Evolutionary conservation across 2,797 vertebrate genomes (phyloP), one percentile per base, ranked within the genome.

Genomic region (Falco peregrinus): DNA sequence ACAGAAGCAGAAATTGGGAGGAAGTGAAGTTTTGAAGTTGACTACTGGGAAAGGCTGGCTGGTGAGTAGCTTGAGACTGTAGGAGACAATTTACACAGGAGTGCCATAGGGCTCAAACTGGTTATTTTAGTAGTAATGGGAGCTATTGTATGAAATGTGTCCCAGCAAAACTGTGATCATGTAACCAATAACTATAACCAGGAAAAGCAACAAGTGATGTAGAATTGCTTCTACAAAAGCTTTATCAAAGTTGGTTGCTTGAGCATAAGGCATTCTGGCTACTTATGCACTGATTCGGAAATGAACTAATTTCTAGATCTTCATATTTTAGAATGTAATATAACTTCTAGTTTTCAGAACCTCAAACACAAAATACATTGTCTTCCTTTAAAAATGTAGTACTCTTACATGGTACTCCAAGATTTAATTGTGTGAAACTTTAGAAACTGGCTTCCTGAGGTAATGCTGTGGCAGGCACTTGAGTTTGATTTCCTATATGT

Each of bases 1-100:
- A 39, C 98, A 98, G 96, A 98, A 98, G 93, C 98, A 98, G 89
- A 98, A 98, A 91, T 97, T 98, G 39, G 98, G 98, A 97, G 99
- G 99, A 65, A 79, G 69, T 75, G 98, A 99, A 96, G 98, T 99
- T 96, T 98, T 99, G 57, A 99, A 99, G 97, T 97, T 99, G 94
- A 98, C 98, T 29, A 99, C 99, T 25, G 99, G 99, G 79, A 99
- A 98, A 98, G 99, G 99, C 96, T 99, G 99, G 99, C 99, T 99
- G 99, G 99, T 98, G 77, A 98, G 98, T 98, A 87, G 51, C n/a
- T 60, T 29, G 16, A 9, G 19, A 37, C 35, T 64, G 26, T 16
- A 50, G 71, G 74, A 39, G 16, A 31, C 47, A 15, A 15, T 80
- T 77, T 33, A 25, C 18, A 11, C 10, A 17, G 53, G 53, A 65